Base-by-base conservation (phyloP, 1,140 invertebrate species). In the Neodiprion fabricii region DNA sequence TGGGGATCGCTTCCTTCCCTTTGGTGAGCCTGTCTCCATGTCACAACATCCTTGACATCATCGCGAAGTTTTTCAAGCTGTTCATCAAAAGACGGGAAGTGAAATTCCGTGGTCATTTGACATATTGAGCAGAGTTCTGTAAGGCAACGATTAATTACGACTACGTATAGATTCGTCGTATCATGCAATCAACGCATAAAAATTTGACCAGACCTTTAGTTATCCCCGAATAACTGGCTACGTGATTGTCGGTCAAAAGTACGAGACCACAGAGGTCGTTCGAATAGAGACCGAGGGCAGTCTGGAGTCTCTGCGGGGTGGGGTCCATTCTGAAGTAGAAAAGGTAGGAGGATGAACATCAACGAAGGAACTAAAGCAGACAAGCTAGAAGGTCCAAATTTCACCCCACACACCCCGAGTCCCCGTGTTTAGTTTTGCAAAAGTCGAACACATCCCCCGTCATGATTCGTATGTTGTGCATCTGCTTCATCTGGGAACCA, bases 401-500 rank as follows among this genome's bases (percentile, higher is more conserved):
- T 72, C 40, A 48, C 49, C 66, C 10, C 70, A 61, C 73, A 14
- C 81, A 89, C 87, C 86, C 83, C 53, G 83, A 85, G 78, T 92
- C 91, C 61, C 88, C 89, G 74, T 90, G 89, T 77, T 90, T 90
- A 12, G 91, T 88, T 66, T 91, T 90, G 85, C 97, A 98, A 76
- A 99, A 91, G 82, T 98, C 95, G 77, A 98, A 91, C 48, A 95
- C 91, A 88, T 97, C 93, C 11, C 94, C 94, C 76, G 95, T 95
- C 9, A 99, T 89, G 72, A 99, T 93, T 71, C 98, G 90, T 78
- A 99, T 94, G 88, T 99, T 99, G 87, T 99, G 97, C 91, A 97
- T 99, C 83, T 98, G 97, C 89, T 99, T 99, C 88, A 99, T 92
- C 89, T 99, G 98, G 3, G 97, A 97, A 74, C 98, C 98, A 73